Evolutionary conservation across 1,140 invertebrate genomes (phyloP).

Genomic region (Gyrodactylus bullatarudis): DNA sequence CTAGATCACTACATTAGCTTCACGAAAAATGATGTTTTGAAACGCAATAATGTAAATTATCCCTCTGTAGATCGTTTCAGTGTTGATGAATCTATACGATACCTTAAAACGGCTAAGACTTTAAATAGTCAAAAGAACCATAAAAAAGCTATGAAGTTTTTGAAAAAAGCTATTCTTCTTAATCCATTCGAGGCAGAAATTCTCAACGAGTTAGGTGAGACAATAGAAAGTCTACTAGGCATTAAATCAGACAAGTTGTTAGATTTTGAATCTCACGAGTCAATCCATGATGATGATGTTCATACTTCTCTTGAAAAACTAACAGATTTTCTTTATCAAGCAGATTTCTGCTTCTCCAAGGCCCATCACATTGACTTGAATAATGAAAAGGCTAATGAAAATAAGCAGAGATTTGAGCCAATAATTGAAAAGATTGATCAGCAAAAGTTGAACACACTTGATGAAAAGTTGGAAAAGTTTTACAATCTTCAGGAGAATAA

Average conservation of each 20-base stretch:
- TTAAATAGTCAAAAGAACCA: not conserved
- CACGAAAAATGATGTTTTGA: no score
- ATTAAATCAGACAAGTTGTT: not conserved
- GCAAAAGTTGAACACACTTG: constrained; percentile 37
- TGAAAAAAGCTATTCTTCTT: not conserved
- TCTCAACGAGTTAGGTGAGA: not conserved
- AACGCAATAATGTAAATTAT: no score
- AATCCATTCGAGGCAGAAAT: not conserved
- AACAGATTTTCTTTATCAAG: not conserved
- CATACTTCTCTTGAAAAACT: not conserved
- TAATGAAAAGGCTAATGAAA: not conserved
- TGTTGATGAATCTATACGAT: not conserved
- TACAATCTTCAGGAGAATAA: constrained; percentile 41
- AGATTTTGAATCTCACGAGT: not conserved
- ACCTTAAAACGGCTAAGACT: not conserved
- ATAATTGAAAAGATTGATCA: constrained; percentile 27
- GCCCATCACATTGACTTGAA: not conserved
- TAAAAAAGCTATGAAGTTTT: not conserved
- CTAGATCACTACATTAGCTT: no score
- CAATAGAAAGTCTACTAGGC: not conserved
- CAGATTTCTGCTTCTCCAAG: not conserved
- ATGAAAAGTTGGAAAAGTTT: constrained; percentile 44
- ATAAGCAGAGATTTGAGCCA: not conserved
- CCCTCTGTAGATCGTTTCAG: no score
- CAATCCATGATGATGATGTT: not conserved